Conservation (phyloP, 2,888 invertebrate species). For the Corbicula japonica region DNA sequence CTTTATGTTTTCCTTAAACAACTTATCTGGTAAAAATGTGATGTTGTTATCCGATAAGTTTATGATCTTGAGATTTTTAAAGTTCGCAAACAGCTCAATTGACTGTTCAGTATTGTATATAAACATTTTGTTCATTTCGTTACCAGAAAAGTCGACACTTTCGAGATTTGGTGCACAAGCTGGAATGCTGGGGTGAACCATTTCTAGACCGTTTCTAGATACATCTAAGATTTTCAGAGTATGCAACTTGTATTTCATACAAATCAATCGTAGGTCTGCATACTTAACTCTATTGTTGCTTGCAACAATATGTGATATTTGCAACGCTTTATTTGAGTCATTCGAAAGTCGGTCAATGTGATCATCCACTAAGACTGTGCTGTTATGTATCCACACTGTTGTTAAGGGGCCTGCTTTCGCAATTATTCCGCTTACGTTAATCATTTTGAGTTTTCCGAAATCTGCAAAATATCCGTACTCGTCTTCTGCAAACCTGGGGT, state of each 20-base stretch:
- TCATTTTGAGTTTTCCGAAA: background rate
- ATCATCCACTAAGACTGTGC: background rate
- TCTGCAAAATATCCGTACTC: background rate
- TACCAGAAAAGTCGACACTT: background rate
- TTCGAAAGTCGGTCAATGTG: background rate
- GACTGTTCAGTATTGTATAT: no score
- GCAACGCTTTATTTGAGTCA: background rate
- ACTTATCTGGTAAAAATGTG: no score
- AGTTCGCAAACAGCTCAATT: no score
- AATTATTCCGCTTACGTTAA: background rate
- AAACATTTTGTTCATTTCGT: background rate
- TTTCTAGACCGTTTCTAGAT: background rate
- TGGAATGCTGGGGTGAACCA: slow-evolving; percentile 1
- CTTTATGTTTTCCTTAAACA: background rate
- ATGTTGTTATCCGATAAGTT: no score
- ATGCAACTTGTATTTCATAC: background rate
- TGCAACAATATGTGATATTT: background rate
- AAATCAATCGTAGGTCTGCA: background rate
- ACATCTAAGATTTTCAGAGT: background rate
- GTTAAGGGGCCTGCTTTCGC: background rate
- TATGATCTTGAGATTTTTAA: no score
- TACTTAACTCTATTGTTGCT: slow-evolving; percentile 8
- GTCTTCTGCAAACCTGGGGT: background rate
- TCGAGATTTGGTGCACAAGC: background rate
- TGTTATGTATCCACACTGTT: background rate